These are phyloP conservation scores for Drepana arcuata DNA, from an alignment of 1,140 invertebrate genomes.

Conservation along the genomic window DNA sequence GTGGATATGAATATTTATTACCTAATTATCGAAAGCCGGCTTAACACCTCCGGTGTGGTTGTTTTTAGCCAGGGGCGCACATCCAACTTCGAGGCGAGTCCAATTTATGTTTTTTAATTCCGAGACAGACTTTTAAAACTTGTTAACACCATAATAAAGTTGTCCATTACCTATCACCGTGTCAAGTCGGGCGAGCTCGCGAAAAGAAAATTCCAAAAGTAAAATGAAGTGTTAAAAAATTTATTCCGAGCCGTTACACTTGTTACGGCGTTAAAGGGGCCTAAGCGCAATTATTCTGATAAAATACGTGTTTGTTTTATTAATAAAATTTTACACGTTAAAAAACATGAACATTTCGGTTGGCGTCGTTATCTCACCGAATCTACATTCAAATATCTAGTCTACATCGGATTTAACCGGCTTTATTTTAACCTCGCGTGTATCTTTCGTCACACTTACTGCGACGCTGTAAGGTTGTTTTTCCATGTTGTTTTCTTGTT, in stretches of 20 bases:
- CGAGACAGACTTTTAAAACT: conserved; percentile 16
- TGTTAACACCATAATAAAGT: conserved; percentile 36
- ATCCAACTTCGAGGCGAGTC: conserved; percentile 16
- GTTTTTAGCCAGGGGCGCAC: conserved; percentile 24
- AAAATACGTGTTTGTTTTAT: background rate
- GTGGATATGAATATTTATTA: conserved; percentile 65
- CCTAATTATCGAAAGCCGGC: conserved; percentile 43
- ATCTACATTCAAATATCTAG: background rate
- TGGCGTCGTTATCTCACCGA: background rate
- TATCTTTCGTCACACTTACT: background rate
- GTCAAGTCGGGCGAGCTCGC: conserved; percentile 16
- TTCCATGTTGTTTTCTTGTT: background rate
- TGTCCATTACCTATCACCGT: conserved; percentile 33
- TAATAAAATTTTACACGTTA: background rate
- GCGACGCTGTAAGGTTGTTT: background rate
- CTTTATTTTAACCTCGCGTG: background rate
- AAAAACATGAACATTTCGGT: background rate
- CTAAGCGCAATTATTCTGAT: background rate
- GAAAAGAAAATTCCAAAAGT: conserved; percentile 21
- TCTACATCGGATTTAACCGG: background rate
- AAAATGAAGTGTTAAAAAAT: conserved; percentile 22
- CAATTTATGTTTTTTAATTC: conserved; percentile 21
- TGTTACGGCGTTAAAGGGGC: no score
- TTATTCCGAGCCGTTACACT: conserved; percentile 16
- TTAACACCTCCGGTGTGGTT: conserved; percentile 30